Base-by-base conservation (phyloP, 2,797 vertebrate species). In the Clarias laeviceps region DNA sequence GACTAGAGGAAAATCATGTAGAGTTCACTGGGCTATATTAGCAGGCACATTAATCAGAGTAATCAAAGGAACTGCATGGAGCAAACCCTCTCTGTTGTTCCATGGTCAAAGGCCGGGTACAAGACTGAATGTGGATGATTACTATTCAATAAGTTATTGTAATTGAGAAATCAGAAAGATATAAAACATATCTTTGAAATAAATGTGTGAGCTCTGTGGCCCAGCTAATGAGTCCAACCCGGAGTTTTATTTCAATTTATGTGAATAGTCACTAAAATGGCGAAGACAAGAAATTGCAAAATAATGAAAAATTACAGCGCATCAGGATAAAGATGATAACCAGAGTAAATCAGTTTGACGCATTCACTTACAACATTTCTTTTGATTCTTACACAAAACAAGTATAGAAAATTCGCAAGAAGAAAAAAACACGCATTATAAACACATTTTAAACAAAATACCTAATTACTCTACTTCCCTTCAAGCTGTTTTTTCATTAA, bases 121-220 rank as follows among this genome's bases (percentile, higher is more conserved):
- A 82, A 59, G 68, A 17, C 64, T 64, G 45, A 45, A 27, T 3
- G 68, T 8, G 37, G 40, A 62, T 77, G 29, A 87, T 80, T 81
- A 81, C 85, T 83, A 83, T 81, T 73, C 57, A 64, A 84, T 84
- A 74, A 81, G 32, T 50, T 45, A 37, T 27, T 57, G 29, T 20
- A 29, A 62, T 27, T 40, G 45, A 45, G 34, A 54, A 66, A 45
- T 59, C 50, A 68, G 1, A 56, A 7, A 27, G 20, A 85, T 62
- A 59, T 5, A 45, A 45, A 45, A 45, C 45, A 45, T 45, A 11
- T 45, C 45, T 45, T 45, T 45, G 8, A 73, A 59, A 64, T 59
- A 32, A n/a, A 59, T 34, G 64, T 29, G 57, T 45, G 37, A 37
- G 27, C 8, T 27, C 56, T 32, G n/a, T 18, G 20, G 54, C 6